Percentiles rank a stretch among this genome's conserved stretches.
Evolutionary conservation across 2,888 invertebrate species (phyloP).

Genomic region (Stenoptilia bipunctidactyla): DNA sequence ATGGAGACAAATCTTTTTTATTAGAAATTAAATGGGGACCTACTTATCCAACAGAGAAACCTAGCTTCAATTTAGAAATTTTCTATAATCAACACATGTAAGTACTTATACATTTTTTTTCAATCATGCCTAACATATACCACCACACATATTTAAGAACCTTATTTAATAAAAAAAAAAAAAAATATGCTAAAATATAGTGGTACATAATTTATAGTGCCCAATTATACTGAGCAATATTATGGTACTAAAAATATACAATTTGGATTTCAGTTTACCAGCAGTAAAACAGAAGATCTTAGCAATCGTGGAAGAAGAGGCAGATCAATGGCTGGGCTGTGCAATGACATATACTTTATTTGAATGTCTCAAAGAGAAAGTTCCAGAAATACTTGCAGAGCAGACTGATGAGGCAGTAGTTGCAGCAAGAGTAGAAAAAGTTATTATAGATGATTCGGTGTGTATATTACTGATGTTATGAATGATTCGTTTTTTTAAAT

Average conservation of each 20-base stretch:
- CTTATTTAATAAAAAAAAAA: no score
- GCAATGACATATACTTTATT: constrained; percentile 96
- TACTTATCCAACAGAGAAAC: constrained; percentile 87
- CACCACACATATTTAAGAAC: no score
- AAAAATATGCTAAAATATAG: not conserved
- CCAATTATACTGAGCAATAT: not conserved
- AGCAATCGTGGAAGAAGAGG: constrained; percentile 75
- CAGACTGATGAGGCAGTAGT: constrained; percentile 74
- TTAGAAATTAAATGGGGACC: constrained; percentile 90
- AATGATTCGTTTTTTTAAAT: no score
- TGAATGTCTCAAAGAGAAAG: constrained; percentile 89
- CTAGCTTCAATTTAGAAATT: constrained; percentile 86
- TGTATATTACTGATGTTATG: constrained; percentile 7
- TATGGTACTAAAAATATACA: not conserved
- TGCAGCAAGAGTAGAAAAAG: constrained; percentile 63
- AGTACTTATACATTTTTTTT: no score
- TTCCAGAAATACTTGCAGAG: constrained; percentile 75
- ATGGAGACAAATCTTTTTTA: constrained; percentile 87
- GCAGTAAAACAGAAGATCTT: constrained; percentile 79
- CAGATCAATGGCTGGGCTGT: constrained; percentile 86
- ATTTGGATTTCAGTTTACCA: constrained; percentile 62
- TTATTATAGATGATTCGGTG: constrained; percentile 61
- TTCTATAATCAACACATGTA: constrained; percentile 96
- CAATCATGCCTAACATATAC: no score
- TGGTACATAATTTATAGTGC: not conserved